Evolutionary conservation across 2,797 vertebrate species (phyloP).

Genomic region (Girardinus metallicus): DNA sequence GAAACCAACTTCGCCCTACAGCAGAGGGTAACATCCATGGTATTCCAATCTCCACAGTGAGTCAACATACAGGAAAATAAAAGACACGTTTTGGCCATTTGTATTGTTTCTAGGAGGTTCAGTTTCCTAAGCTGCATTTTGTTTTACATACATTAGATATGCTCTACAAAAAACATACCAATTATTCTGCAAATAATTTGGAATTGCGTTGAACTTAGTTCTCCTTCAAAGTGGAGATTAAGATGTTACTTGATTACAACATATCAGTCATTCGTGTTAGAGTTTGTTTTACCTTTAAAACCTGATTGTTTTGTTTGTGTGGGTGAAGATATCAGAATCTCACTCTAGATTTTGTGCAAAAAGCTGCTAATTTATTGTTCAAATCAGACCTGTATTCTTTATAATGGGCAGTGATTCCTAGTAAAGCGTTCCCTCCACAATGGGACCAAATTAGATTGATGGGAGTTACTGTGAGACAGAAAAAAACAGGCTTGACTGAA

Average conservation of each 20-base stretch:
- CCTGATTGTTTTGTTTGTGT: neutral
- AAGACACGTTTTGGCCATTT: no score
- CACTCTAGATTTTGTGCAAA: neutral
- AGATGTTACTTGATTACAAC: neutral
- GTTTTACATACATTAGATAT: no score
- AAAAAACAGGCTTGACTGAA: neutral
- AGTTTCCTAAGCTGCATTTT: no score
- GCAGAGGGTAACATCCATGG: no score
- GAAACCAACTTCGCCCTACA: no score
- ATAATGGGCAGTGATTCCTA: neutral
- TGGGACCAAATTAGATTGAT: neutral
- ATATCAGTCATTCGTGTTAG: neutral
- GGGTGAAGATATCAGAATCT: neutral
- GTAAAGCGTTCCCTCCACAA: neutral
- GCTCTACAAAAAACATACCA: no score
- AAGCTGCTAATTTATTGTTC: neutral
- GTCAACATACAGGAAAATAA: no score
- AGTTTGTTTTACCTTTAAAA: neutral
- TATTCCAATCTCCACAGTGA: no score
- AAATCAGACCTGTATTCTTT: neutral
- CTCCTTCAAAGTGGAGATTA: neutral
- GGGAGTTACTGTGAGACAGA: neutral
- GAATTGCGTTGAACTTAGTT: neutral
- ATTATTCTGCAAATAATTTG: no score
- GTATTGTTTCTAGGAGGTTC: no score